Percentiles rank a stretch among this genome's conserved stretches.
phyloP scores from a whole-genome alignment of 2,888 invertebrate genomes.

The Dascillus cervinus region DNA sequence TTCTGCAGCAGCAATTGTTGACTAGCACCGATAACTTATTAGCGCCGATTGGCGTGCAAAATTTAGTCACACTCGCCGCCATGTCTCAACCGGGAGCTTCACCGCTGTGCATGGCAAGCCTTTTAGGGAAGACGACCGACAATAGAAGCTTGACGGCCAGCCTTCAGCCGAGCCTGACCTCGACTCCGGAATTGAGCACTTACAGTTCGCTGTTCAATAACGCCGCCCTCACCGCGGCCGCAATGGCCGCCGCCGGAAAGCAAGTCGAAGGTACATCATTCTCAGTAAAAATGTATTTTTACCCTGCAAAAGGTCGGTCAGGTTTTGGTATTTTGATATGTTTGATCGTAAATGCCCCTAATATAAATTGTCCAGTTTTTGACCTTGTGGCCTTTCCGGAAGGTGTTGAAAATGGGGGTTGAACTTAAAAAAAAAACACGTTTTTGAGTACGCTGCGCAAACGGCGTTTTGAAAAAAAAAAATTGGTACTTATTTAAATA shows the following conservation, averaged over 20 bases:
- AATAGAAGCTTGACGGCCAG: conserved; percentile 29
- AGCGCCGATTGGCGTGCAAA: conserved; percentile 83
- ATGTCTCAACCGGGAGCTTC: conserved; percentile 54
- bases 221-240: conserved; percentile 67
- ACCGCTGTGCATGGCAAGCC: conserved; percentile 44
- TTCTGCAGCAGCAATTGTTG: conserved; percentile 33
- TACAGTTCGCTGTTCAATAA: conserved; percentile 48
- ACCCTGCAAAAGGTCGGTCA: too few relatives aligned
- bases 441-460: too few relatives aligned
- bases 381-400: too few relatives aligned
- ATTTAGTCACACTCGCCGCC: conserved; percentile 81
- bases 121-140: conserved; percentile 42
- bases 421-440: too few relatives aligned
- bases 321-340: too few relatives aligned
- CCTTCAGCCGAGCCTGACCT: conserved; percentile 52
- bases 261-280: conserved; percentile 73
- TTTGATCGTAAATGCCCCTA: too few relatives aligned
- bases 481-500: too few relatives aligned
- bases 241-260: conserved; percentile 65
- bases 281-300: not conserved
- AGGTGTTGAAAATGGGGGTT: too few relatives aligned
- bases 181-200: conserved; percentile 54
- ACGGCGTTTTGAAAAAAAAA: too few relatives aligned
- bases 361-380: too few relatives aligned
- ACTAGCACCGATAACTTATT: conserved; percentile 47